Conservation (phyloP, 2,797 vertebrate species). For the Peromyscus attwateri region DNA sequence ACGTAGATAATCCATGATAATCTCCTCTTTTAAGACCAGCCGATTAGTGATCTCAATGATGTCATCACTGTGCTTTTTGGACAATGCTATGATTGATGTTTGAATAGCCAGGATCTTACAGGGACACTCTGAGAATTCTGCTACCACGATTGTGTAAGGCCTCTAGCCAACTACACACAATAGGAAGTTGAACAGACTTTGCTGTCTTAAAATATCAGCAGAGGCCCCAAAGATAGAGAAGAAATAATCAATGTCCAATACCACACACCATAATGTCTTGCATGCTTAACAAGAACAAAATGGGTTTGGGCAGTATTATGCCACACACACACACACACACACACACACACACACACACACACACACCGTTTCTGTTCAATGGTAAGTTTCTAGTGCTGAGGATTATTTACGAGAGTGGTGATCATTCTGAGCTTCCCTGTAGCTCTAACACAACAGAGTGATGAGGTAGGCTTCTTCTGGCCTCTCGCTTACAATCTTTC, state of each 20-base stretch:
- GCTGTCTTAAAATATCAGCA: not conserved
- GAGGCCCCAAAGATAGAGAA: not conserved
- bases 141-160: not conserved
- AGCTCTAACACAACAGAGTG: not conserved
- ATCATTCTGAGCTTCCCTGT: not conserved
- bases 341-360: too few relatives aligned
- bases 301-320: not conserved
- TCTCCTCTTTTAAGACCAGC: not conserved
- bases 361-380: too few relatives aligned
- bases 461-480: not conserved
- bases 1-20: not conserved
- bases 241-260: not conserved
- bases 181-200: not conserved
- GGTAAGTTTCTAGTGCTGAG: not conserved
- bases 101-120: not conserved
- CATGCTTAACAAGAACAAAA: not conserved
- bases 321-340: too few relatives aligned
- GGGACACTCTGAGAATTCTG: not conserved
- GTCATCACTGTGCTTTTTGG: not conserved
- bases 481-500: not conserved
- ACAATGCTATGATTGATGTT: not conserved
- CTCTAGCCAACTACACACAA: not conserved
- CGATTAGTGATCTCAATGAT: not conserved
- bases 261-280: not conserved
- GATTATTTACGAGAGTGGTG: not conserved